A percentile compares a stretch with the other conserved stretches of the same genome.
Conservation (phyloP, 64 coral and sea anemone species). For the Astreopora myriophthalma region DNA sequence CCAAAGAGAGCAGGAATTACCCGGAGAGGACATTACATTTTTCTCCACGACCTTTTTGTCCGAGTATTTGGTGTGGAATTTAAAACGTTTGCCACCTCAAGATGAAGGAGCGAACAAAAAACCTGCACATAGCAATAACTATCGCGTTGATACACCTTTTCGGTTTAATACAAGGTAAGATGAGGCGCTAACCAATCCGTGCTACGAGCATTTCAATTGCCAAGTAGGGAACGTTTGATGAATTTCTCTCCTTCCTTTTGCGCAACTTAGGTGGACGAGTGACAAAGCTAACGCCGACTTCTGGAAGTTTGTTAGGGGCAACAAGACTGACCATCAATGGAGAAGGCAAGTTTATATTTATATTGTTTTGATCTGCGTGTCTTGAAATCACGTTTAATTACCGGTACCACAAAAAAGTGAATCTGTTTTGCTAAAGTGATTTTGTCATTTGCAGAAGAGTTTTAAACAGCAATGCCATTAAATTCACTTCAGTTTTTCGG, state of each 20-base stretch:
- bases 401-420: too few relatives aligned
- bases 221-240: neutral
- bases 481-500: too few relatives aligned
- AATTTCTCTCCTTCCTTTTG: neutral
- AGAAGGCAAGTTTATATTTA: conserved; percentile 22
- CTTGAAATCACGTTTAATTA: too few relatives aligned
- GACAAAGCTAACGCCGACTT: conserved; percentile 6
- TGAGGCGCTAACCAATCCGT: too few relatives aligned
- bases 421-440: too few relatives aligned
- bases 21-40: neutral
- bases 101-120: conserved; percentile 2
- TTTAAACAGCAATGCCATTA: too few relatives aligned
- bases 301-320: conserved; percentile 59
- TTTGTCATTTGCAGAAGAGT: too few relatives aligned
- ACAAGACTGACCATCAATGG: conserved; percentile 56
- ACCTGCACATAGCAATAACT: neutral
- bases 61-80: neutral
- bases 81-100: neutral
- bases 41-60: neutral
- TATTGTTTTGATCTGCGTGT: neutral
- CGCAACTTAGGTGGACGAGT: conserved; percentile 50
- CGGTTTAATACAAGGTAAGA: neutral
- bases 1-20: neutral
- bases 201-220: too few relatives aligned
- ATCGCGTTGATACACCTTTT: neutral